Evolutionary conservation across 2,888 invertebrate species (phyloP).

Genomic region (Petrolisthes cinctipes): DNA sequence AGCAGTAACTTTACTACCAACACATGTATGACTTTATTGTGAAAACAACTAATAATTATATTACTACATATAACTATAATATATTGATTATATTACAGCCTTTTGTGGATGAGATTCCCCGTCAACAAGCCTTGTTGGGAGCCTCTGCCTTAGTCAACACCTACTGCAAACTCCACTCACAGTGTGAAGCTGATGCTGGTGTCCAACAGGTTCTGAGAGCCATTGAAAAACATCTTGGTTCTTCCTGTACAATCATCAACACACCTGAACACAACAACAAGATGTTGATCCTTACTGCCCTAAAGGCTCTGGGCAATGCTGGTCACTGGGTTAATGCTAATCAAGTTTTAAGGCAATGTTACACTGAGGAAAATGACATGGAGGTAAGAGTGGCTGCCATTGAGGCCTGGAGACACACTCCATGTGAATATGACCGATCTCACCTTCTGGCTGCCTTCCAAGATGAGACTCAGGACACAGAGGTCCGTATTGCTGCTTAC

Average conservation of each 20-base stretch:
- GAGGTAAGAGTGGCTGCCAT: slow-evolving; percentile 84
- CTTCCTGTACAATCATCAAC: slow-evolving; percentile 66
- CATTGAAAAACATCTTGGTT: slow-evolving; percentile 68
- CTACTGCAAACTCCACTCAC: slow-evolving; percentile 75
- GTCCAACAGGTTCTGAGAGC: slow-evolving; percentile 68
- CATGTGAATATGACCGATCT: slow-evolving; percentile 72
- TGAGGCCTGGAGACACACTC: slow-evolving; percentile 76
- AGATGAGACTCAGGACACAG: slow-evolving; percentile 78
- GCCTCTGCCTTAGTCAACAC: slow-evolving; percentile 80
- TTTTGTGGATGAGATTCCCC: slow-evolving; percentile 69
- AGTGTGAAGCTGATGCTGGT: slow-evolving; percentile 69
- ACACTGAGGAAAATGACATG: slow-evolving; percentile 78
- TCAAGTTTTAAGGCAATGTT: slow-evolving; percentile 76
- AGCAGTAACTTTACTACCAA: neutral
- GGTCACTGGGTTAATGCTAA: slow-evolving; percentile 78
- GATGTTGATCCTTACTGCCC: slow-evolving; percentile 77
- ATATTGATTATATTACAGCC: slow-evolving; percentile 68
- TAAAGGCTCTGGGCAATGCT: slow-evolving; percentile 91
- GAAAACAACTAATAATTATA: neutral
- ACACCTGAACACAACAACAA: slow-evolving; percentile 54
- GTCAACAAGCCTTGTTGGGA: slow-evolving; percentile 77
- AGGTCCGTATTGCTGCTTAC: slow-evolving; percentile 88
- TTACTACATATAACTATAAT: neutral
- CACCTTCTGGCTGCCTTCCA: slow-evolving; percentile 50
- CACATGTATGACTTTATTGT: neutral